phyloP scores from a whole-genome alignment of 2,113 vertebrate species.

The Bothrops jararaca region DNA sequence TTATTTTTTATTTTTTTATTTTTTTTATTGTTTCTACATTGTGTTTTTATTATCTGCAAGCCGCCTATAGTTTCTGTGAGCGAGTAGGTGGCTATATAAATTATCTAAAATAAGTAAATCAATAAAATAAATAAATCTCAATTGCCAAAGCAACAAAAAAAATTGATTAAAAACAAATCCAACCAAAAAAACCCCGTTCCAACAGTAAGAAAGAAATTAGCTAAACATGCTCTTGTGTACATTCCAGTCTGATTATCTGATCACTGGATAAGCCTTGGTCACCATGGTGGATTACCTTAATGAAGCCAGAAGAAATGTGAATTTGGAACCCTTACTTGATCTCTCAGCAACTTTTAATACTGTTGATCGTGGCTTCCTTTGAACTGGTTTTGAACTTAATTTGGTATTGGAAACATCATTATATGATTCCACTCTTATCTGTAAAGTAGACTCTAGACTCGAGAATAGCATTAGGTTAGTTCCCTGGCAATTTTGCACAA shows the following conservation, averaged over 20 bases:
- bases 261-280: not conserved
- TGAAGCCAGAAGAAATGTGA: not conserved
- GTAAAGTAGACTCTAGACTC: not conserved
- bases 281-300: not conserved
- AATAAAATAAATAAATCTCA: not conserved
- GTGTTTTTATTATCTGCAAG: no score
- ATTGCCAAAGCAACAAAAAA: not conserved
- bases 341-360: not conserved
- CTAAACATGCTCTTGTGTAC: not conserved
- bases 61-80: no score
- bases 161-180: not conserved
- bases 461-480: not conserved
- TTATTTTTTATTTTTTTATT: no score
- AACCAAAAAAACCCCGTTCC: not conserved
- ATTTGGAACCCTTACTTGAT: not conserved
- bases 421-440: not conserved
- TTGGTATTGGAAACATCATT: not conserved
- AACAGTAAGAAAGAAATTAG: not conserved
- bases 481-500: not conserved
- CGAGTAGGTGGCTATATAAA: no score
- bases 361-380: not conserved
- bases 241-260: not conserved
- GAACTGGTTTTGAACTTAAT: not conserved
- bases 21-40: no score
- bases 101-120: no score